Evolutionary conservation across 2,888 invertebrate species (phyloP), one percentile per base, ranked within the genome.

Genomic region (Rhaphigaster nebulosa): DNA sequence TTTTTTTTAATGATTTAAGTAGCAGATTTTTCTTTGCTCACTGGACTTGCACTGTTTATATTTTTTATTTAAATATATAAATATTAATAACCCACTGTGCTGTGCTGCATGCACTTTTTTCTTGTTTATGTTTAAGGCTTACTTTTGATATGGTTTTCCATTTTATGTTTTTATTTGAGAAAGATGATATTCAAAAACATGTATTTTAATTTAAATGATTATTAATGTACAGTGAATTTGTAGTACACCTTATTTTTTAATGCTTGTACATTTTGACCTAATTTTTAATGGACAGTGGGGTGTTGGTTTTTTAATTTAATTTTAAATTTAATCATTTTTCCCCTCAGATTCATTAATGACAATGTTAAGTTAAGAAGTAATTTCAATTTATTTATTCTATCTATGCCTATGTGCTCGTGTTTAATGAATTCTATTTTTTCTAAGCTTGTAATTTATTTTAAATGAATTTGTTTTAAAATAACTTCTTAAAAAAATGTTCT

Each of bases 261-360:
- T 65, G 29, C 13, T 38, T 76, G 20, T 76, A 23, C 1, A 38
- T 38, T 38, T 23, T 76, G 20, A 76, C 15, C 20, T 10, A 38
- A 50, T 45, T 84, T 38, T n/a, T 12, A n/a, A 84, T 84, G 84
- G 84, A 84, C 84, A 84, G 84, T 84, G 84, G 84, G 84, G 4
- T 84, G 45, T 84, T 84, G 45, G 41, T 34, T 76, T 65, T n/a
- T 65, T n/a, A 8, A 56, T 56, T 29, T 60, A 29, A 23, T 13
- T 60, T 65, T 3, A 29, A 15, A 4, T 65, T 65, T 65, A 65
- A 29, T 29, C 5, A 20, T 29, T 70, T 34, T 76, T n/a, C 5
- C 38, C 29, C 29, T 20, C 38, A 6, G 65, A 29, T 65, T 20
- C 4, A 76, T 76, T 6, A 76, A 4, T 76, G 20, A 5, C 12